Percentiles rank a stretch among this genome's conserved stretches.
phyloP scores from a whole-genome alignment of 2,888 invertebrate species.

The Ormyrus thymus region DNA sequence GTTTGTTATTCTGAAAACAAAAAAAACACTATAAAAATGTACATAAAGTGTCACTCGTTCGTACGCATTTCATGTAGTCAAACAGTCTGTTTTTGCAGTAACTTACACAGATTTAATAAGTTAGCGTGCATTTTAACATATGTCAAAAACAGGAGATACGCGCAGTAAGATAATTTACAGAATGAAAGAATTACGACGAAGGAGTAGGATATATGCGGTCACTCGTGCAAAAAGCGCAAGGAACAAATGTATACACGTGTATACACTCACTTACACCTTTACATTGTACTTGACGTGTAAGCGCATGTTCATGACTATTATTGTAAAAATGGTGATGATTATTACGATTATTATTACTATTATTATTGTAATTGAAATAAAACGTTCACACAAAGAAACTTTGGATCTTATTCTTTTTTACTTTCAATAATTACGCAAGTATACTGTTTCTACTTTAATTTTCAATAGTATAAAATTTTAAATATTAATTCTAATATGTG shows the following conservation, averaged over 20 bases:
- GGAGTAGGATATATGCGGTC: conserved; percentile 3
- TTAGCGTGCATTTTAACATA: conserved; percentile 42
- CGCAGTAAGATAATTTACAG: conserved; percentile 45
- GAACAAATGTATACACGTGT: conserved; percentile 44
- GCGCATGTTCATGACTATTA: conserved; percentile 62
- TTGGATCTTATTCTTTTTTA: neutral
- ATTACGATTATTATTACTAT: conserved; percentile 64
- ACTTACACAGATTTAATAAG: conserved; percentile 49
- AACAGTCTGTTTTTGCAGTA: conserved; percentile 55
- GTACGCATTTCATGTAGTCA: conserved; percentile 58
- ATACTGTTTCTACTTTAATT: neutral
- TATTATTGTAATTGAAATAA: conserved; percentile 69
- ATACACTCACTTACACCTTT: conserved; percentile 50
- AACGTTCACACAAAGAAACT: conserved; percentile 64
- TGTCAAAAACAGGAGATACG: conserved; percentile 26
- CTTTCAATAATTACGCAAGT: neutral
- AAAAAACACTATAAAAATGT: conserved; percentile 56
- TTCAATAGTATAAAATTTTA: neutral
- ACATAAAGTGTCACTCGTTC: conserved; percentile 59
- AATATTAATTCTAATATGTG: neutral
- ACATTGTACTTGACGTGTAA: conserved; percentile 57
- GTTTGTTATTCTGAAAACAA: conserved; percentile 51
- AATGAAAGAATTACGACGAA: conserved; percentile 27
- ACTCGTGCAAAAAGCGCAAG: conserved; percentile 41
- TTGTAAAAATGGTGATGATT: conserved; percentile 61